Base-by-base conservation (phyloP, 1,140 invertebrate genomes). In the Trichoplusia ni region DNA sequence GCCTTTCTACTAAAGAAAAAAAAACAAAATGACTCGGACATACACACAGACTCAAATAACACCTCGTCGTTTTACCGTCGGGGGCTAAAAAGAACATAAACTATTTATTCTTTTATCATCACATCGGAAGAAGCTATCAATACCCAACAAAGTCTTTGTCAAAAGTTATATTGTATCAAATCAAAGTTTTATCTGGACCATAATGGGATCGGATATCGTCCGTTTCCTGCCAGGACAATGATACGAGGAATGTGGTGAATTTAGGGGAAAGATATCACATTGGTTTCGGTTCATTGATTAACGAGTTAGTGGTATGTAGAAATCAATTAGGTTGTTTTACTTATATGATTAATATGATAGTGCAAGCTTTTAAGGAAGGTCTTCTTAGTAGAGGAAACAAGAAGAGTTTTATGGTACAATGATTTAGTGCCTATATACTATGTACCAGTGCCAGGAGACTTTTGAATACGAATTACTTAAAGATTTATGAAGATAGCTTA, bases 121-220 rank as follows among this genome's bases (percentile, higher is more conserved):
- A 54, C 13, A 8, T 14, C 31, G 16, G 35, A 37, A 54, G 35
- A 35, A 44, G 69, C 68, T 64, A 82, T 71, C 75, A 77, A 84
- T 81, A 82, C 77, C 75, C 72, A 79, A 83, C 83, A 77, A 79
- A 79, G 75, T 83, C 72, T 71, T 81, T 80, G 77, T 84, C 79
- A 76, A 69, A 86, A 89, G 65, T 81, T 81, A 71, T 80, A 73
- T 63, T 75, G 78, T 82, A 89, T 84, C 84, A 77, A 86, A 89
- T 89, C 84, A 86, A 89, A 89, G 77, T 89, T 89, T 89, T 81
- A 86, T 81, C 80, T 76, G 71, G 56, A 75, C 85, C 77, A 83
- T 86, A 89, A 87, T 87, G 71, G n/a, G 77, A 84, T 73, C 81
- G 81, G 85, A 89, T 87, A 89, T 82, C 77, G 73, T 69, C 73